phyloP scores from a whole-genome alignment of 2,113 vertebrate species.

The Polypterus senegalus region DNA sequence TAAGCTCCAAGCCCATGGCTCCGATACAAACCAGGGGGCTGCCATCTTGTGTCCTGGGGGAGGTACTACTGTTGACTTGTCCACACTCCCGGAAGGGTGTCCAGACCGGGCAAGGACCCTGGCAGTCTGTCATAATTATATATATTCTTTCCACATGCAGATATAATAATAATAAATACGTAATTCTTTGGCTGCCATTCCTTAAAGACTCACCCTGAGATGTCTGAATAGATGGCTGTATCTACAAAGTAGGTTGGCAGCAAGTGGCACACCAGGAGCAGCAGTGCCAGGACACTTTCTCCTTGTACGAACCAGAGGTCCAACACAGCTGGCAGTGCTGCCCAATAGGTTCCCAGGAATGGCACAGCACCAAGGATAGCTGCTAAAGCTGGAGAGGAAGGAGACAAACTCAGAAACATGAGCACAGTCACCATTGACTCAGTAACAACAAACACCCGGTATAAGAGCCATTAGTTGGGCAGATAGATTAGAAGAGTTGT shows the following conservation, averaged over 20 bases:
- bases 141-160: too few relatives aligned
- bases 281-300: slow-evolving; percentile 73
- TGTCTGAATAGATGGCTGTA: slow-evolving; percentile 95
- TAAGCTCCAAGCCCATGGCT: too few relatives aligned
- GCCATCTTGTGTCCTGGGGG: too few relatives aligned
- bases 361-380: slow-evolving; percentile 92
- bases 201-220: slow-evolving; percentile 72
- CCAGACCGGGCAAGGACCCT: too few relatives aligned
- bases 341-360: slow-evolving; percentile 94
- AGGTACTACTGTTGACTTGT: too few relatives aligned
- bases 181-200: slow-evolving; percentile 2
- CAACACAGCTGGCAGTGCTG: slow-evolving; percentile 78
- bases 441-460: too few relatives aligned
- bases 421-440: too few relatives aligned
- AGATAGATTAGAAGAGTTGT: too few relatives aligned
- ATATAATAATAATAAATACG: background rate
- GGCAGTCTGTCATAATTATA: too few relatives aligned
- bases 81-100: too few relatives aligned
- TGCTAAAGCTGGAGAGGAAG: slow-evolving; percentile 54
- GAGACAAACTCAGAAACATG: background rate
- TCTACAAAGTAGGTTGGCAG: slow-evolving; percentile 97
- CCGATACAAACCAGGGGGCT: too few relatives aligned
- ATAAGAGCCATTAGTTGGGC: too few relatives aligned
- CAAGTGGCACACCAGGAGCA: slow-evolving; percentile 83
- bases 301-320: slow-evolving; percentile 93